Conservation (phyloP, 2,113 vertebrate species). For the Vicugna pacos region DNA sequence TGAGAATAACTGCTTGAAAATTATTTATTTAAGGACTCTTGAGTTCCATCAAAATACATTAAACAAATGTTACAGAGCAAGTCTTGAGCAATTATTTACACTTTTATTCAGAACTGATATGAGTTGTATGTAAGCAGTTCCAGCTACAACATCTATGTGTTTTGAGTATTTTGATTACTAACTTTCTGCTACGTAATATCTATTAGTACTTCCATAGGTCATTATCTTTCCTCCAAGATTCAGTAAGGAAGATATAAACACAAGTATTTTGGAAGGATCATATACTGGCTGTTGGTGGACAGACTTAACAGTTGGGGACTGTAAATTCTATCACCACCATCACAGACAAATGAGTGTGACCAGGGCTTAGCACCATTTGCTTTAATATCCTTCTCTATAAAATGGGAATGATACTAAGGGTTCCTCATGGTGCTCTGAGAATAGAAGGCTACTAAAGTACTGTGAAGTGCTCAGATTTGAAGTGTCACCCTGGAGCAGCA, state of each 20-base stretch:
- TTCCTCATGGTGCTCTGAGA: not conserved
- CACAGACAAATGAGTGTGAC: not conserved
- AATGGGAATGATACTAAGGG: slow-evolving; percentile 19
- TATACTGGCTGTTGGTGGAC: not conserved
- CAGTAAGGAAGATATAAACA: not conserved
- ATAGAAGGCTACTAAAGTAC: not conserved
- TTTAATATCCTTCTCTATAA: slow-evolving; percentile 51
- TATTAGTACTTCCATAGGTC: not conserved
- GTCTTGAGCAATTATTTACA: not conserved
- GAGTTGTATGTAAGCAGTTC: not conserved
- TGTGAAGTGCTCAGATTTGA: slow-evolving; percentile 46
- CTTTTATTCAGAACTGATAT: not conserved
- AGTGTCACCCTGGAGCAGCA: not conserved
- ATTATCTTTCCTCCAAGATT: not conserved
- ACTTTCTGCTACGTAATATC: not conserved
- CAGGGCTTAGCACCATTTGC: slow-evolving; percentile 16
- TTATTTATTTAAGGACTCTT: not conserved
- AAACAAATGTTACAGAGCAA: not conserved
- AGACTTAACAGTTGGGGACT: not conserved
- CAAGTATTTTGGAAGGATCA: not conserved
- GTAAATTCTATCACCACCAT: not conserved
- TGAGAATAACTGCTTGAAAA: not conserved
- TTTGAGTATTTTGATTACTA: not conserved
- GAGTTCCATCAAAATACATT: not conserved
- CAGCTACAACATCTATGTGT: not conserved